Evolutionary conservation across 2,888 invertebrate genomes (phyloP), one percentile per base, ranked within the genome.

Genomic region (Omphaloscelis lunosa): DNA sequence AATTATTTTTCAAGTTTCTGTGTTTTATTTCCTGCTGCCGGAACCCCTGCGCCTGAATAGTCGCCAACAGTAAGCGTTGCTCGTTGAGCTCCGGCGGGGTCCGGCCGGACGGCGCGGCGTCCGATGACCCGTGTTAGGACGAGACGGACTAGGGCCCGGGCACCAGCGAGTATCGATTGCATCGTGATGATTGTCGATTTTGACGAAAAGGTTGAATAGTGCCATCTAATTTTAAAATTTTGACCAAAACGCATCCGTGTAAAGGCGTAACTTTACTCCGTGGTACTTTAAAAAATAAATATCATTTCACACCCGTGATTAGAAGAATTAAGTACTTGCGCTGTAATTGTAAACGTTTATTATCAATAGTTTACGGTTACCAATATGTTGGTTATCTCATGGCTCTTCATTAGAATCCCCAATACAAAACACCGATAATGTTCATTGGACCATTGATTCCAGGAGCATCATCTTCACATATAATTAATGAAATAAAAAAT

Each of bases 31-130:
- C n/a, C n/a, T n/a, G n/a, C n/a, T n/a, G n/a, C n/a, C n/a, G n/a
- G n/a, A n/a, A n/a, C n/a, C n/a, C n/a, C n/a, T n/a, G n/a, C n/a
- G n/a, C n/a, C n/a, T n/a, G n/a, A n/a, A n/a, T n/a, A n/a, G n/a
- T n/a, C n/a, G n/a, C n/a, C n/a, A n/a, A n/a, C n/a, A n/a, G 75
- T 74, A 75, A 82, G 48, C 71, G 70, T 67, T 56, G 39, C 66
- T 61, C 71, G 56, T 58, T 71, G 39, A 48, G 56, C n/a, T 41
- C 29, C 9, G 39, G 65, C 20, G 68, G 39, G 17, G 39, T 15
- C 34, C 15, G 61, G 11, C 12, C 34, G 63, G 8, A 17, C 39
- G 53, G 7, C 9, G 29, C 59, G 39, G 41, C 1, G 53, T 12
- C 34, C 48, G 53, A 17, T 27, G 63, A 17, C 20, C 58, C n/a